Percentiles rank a stretch among this genome's conserved stretches.
Conservation (phyloP, 2,113 vertebrate species). For the Balaenoptera acutorostrata region DNA sequence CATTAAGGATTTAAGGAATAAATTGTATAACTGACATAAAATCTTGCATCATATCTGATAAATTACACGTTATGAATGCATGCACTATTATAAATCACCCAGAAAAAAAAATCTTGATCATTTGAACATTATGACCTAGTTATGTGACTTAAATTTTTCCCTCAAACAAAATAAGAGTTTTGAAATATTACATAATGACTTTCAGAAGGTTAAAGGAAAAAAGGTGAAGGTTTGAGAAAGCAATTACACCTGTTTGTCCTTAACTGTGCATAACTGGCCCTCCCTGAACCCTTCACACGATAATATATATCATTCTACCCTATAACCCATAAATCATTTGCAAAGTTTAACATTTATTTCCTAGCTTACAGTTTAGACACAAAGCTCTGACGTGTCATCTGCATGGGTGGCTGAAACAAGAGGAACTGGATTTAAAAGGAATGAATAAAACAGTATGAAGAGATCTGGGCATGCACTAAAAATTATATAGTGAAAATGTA, state of each 20-base stretch:
- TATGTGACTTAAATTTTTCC: neutral
- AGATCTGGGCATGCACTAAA: neutral
- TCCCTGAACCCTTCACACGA: neutral
- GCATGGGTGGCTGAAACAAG: neutral
- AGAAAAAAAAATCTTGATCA: neutral
- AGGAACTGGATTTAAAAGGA: neutral
- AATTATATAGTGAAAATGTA: neutral
- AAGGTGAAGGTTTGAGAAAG: neutral
- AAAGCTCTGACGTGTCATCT: neutral
- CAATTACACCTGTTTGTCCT: neutral
- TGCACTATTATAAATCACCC: neutral
- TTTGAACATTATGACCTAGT: neutral
- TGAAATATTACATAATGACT: conserved; percentile 5
- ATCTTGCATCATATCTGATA: neutral
- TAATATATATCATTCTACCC: neutral
- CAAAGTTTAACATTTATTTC: neutral
- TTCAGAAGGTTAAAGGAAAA: neutral
- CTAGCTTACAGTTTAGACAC: neutral
- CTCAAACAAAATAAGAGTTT: neutral
- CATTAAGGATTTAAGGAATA: neutral
- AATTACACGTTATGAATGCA: neutral
- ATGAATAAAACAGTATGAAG: neutral
- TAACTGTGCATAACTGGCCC: neutral
- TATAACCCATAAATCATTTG: neutral
- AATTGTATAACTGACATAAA: neutral